Percentiles rank a stretch among this genome's conserved stretches.
phyloP scores from a whole-genome alignment of 1,140 invertebrate species.

The Drosophila mauritiana region DNA sequence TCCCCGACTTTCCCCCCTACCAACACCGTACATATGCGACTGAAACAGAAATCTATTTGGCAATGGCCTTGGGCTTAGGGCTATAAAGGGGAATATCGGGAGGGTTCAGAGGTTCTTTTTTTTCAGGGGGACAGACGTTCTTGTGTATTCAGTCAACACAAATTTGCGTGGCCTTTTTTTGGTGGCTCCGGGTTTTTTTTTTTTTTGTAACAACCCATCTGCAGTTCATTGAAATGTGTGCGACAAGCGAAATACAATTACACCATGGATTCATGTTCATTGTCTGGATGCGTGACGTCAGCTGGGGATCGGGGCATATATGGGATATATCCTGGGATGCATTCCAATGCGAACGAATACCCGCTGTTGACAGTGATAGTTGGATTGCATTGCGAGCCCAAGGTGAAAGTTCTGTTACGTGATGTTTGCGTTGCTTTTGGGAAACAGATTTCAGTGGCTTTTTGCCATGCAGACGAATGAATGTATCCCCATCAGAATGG shows the following conservation, averaged over 20 bases:
- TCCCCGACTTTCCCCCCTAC: not conserved
- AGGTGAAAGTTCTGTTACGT: slow-evolving; percentile 73
- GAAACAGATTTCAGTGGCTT: slow-evolving; percentile 31
- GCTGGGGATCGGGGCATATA: slow-evolving; percentile 9
- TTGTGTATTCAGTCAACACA: slow-evolving; percentile 62
- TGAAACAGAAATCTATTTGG: slow-evolving; percentile 59
- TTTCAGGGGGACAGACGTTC: slow-evolving; percentile 21
- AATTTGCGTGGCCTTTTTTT: slow-evolving; percentile 30
- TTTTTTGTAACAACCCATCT: slow-evolving; percentile 4
- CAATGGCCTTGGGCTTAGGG: slow-evolving; percentile 37
- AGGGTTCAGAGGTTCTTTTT: not conserved
- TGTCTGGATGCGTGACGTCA: slow-evolving; percentile 58
- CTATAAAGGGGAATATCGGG: not conserved
- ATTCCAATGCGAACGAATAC: slow-evolving; percentile 35
- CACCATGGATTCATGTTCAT: slow-evolving; percentile 71
- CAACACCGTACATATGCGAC: slow-evolving; percentile 48
- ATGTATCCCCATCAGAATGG: not conserved
- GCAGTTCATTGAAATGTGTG: slow-evolving; percentile 73
- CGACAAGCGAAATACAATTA: slow-evolving; percentile 70
- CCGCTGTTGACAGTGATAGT: slow-evolving; percentile 33
- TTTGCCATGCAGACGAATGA: not conserved
- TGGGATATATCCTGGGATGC: slow-evolving; percentile 23
- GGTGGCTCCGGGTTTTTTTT: slow-evolving; percentile 6
- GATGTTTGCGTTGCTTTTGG: slow-evolving; percentile 42
- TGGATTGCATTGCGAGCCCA: slow-evolving; percentile 43